Evolutionary conservation across 2,113 vertebrate species (phyloP).

Genomic region (Corydoras maculifer): DNA sequence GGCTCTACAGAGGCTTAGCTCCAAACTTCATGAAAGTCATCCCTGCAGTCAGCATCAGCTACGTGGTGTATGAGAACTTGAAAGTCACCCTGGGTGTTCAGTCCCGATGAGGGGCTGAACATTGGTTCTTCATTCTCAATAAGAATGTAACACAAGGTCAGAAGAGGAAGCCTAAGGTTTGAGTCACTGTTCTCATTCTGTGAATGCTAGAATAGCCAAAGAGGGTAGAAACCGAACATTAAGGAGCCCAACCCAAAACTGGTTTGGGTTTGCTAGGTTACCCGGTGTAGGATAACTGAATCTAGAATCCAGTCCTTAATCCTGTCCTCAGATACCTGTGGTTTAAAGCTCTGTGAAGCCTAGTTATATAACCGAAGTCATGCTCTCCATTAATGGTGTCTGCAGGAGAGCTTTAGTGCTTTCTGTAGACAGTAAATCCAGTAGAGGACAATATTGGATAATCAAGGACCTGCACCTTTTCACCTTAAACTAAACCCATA

Average conservation of each 20-base stretch:
- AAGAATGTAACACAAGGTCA: neutral
- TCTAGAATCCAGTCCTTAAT: neutral
- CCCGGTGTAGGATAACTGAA: neutral
- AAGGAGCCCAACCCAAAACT: neutral
- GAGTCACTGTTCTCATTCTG: slow-evolving; percentile 12
- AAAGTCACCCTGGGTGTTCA: slow-evolving; percentile 84
- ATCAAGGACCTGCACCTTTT: neutral
- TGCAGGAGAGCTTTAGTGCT: neutral
- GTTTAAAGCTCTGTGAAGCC: neutral
- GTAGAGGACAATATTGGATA: neutral
- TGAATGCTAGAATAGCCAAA: slow-evolving; percentile 6
- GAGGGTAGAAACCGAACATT: neutral
- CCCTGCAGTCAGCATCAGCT: slow-evolving; percentile 97
- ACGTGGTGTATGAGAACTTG: slow-evolving; percentile 92
- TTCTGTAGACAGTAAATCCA: neutral
- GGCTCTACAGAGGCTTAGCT: slow-evolving; percentile 89
- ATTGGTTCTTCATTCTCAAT: neutral
- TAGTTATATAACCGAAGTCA: neutral
- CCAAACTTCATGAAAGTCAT: slow-evolving; percentile 99
- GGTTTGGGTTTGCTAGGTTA: neutral
- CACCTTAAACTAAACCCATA: neutral
- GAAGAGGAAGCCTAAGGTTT: slow-evolving; percentile 8
- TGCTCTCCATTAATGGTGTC: neutral
- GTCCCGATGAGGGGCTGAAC: slow-evolving; percentile 73
- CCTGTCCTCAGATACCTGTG: neutral